Evolutionary conservation across 2,888 invertebrate genomes (phyloP).

Genomic region (Tipula helvola): DNA sequence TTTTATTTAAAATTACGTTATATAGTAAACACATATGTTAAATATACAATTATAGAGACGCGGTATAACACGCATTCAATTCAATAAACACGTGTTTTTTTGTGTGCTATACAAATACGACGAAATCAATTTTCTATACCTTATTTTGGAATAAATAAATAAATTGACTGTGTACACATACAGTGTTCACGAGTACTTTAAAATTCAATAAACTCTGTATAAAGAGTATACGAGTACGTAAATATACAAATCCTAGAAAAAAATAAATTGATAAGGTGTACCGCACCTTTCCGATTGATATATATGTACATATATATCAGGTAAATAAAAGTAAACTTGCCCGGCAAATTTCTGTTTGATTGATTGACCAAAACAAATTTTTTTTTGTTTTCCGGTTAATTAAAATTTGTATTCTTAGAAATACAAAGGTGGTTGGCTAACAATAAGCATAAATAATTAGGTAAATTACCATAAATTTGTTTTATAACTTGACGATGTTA

Average conservation of each 20-base stretch:
- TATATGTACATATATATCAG: no score
- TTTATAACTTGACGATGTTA: no score
- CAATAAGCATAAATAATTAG: no score
- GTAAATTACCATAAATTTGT: no score
- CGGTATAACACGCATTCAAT: background rate
- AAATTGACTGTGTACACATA: background rate
- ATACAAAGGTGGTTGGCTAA: no score
- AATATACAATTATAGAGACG: background rate
- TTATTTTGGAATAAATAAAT: background rate
- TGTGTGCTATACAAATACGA: background rate
- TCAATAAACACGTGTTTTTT: background rate
- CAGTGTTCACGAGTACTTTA: background rate
- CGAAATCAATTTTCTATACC: background rate
- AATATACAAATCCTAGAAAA: background rate
- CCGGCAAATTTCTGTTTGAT: background rate
- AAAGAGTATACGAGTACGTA: background rate
- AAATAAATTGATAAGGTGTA: background rate
- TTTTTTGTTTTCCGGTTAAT: no score
- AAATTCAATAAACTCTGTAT: background rate
- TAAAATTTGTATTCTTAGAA: no score
- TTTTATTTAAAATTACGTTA: background rate
- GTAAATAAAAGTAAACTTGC: background rate
- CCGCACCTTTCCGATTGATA: background rate
- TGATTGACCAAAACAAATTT: background rate
- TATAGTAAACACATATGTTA: background rate